phyloP scores from a whole-genome alignment of 2,888 invertebrate genomes.

The Xestia sexstrigata region DNA sequence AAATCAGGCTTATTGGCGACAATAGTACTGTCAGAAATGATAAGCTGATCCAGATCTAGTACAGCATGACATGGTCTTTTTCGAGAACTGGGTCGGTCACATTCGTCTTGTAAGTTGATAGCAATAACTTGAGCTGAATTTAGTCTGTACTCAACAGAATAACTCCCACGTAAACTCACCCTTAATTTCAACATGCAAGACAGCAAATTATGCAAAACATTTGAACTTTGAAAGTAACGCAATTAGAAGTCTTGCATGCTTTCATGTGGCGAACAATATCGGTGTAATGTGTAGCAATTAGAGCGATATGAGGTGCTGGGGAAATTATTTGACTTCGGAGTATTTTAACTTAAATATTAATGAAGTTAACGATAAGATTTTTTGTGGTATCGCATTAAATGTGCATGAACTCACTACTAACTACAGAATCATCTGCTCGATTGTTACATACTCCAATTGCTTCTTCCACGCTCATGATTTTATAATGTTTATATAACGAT shows the following conservation, averaged over 20 bases:
- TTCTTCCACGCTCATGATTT: not conserved
- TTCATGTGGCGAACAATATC: slow-evolving; percentile 36
- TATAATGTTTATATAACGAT: too few relatives aligned
- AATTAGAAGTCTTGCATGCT: slow-evolving; percentile 53
- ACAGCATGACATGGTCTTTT: too few relatives aligned
- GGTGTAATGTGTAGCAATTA: slow-evolving; percentile 42
- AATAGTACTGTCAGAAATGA: too few relatives aligned
- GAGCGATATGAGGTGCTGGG: slow-evolving; percentile 2
- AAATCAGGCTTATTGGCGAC: too few relatives aligned
- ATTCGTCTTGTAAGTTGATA: not conserved
- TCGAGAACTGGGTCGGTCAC: not conserved
- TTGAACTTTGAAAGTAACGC: slow-evolving; percentile 48
- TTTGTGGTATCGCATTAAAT: not conserved
- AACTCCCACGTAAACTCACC: not conserved
- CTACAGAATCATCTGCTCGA: not conserved
- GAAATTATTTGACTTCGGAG: not conserved
- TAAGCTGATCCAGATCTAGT: too few relatives aligned
- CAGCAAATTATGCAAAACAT: slow-evolving; percentile 51
- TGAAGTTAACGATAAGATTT: not conserved
- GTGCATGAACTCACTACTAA: not conserved
- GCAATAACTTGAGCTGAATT: not conserved
- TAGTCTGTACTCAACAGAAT: not conserved
- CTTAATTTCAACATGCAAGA: slow-evolving; percentile 44
- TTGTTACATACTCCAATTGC: not conserved
- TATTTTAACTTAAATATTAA: not conserved